Evolutionary conservation across 1,140 invertebrate genomes (phyloP), one percentile per base, ranked within the genome.

Genomic region (Macrobrachium rosenbergii): DNA sequence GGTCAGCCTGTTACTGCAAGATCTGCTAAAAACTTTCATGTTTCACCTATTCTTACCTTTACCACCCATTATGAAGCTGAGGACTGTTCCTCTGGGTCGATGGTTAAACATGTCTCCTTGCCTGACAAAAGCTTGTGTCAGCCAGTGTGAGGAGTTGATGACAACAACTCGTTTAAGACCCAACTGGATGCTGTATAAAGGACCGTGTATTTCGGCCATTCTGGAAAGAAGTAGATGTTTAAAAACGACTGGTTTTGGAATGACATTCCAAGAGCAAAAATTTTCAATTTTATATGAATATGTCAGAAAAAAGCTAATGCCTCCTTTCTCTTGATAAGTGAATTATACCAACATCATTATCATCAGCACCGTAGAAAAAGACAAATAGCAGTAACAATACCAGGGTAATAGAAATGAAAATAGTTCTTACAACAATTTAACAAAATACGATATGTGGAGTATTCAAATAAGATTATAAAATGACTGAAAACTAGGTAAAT

Each of bases 101-200:
- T 90, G 81, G 75, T 88, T 90, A 73, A 90, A 90, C 79, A 82
- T 86, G n/a, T 90, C 85, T 7, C 88, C 88, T 16, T 88, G 77
- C 76, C 77, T 89, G 63, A 89, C 89, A 77, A 89, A 90, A 28
- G 89, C 89, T 52, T 90, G 78, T 43, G 75, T 84, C 72, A 90
- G 23, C 85, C 83, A 88, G 21, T 90, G 72, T 7, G 82, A 76
- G 7, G 81, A 83, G 75, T 75, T 90, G 58, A 90, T 76, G 6
- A 90, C 89, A 19, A 90, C 87, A 43, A 88, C 83, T 3, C 80
- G 85, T 12, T 83, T 58, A 6, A 78, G 52, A 0, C 90, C 90
- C 69, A 90, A 58, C 60, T 86, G 85, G 19, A 90, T 75, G 87
- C 88, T 86, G 75, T 77, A 88, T n/a, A 90, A 17, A 21, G 89